Evolutionary conservation across 2,113 vertebrate genomes (phyloP).

Genomic region (Archocentrus centrarchus): DNA sequence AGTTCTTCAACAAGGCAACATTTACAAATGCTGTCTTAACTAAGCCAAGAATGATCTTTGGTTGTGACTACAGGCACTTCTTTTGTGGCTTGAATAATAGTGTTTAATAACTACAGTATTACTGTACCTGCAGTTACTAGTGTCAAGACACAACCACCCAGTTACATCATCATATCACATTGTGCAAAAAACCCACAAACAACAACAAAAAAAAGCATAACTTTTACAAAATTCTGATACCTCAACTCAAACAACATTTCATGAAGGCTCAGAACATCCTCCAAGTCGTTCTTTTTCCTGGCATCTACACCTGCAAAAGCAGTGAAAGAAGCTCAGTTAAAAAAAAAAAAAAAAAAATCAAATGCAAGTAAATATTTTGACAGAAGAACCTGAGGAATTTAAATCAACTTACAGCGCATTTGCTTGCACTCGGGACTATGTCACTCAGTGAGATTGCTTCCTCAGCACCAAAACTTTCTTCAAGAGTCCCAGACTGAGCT

Average conservation of each 20-base stretch:
- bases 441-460: slow-evolving; percentile 73
- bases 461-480: slow-evolving; percentile 54
- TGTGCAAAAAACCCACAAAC: slow-evolving; percentile 45
- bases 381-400: not conserved
- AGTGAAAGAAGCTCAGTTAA: not conserved
- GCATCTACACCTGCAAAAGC: slow-evolving; percentile 44
- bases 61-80: slow-evolving; percentile 12
- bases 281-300: not conserved
- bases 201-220: not conserved
- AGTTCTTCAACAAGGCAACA: slow-evolving; percentile 19
- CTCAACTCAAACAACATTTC: slow-evolving; percentile 35
- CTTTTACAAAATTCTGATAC: not conserved
- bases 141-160: slow-evolving; percentile 31
- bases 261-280: slow-evolving; percentile 18
- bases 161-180: not conserved
- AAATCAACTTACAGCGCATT: slow-evolving; percentile 80
- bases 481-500: slow-evolving; percentile 44
- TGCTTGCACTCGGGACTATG: slow-evolving; percentile 76
- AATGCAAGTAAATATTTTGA: not conserved
- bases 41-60: slow-evolving; percentile 26
- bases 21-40: not conserved
- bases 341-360: not conserved
- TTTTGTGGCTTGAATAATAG: slow-evolving; percentile 46
- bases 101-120: slow-evolving; percentile 46
- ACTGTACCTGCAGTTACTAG: slow-evolving; percentile 32